These are phyloP conservation scores for Hypercompe scribonia DNA, from an alignment of 2,888 invertebrate species.

Conservation along the genomic window DNA sequence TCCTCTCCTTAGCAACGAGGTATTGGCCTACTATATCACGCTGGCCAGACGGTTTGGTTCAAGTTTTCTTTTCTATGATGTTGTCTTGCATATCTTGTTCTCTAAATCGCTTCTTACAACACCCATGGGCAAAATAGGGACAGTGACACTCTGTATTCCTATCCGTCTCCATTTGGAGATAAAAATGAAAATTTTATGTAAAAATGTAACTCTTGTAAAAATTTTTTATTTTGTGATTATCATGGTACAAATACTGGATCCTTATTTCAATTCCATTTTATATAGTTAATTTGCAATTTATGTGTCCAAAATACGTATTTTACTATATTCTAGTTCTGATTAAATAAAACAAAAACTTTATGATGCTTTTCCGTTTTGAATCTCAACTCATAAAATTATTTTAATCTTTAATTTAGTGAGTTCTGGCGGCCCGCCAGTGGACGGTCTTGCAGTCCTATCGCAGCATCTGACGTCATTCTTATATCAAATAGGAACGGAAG, in stretches of 20 bases:
- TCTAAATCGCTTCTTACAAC: too few species aligned
- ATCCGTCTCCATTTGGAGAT: too few species aligned
- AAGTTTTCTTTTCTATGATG: too few species aligned
- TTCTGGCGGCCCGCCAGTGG: slow-evolving; percentile 15
- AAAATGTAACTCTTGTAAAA: not conserved
- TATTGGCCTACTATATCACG: too few species aligned
- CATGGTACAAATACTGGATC: not conserved
- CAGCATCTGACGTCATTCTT: not conserved
- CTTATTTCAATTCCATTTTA: not conserved
- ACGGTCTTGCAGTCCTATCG: not conserved
- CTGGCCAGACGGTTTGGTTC: too few species aligned
- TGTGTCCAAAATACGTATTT: not conserved
- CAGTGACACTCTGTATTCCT: too few species aligned
- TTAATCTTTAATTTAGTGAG: slow-evolving; percentile 9
- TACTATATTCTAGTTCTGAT: not conserved
- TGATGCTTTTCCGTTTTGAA: slow-evolving; percentile 14
- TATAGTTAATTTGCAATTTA: not conserved
- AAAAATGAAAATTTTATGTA: not conserved
- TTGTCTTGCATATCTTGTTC: too few species aligned
- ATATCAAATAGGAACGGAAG: not conserved
- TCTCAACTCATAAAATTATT: slow-evolving; percentile 15
- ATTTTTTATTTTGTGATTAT: not conserved
- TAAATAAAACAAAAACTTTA: slow-evolving; percentile 12
- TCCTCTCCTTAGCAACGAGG: too few species aligned
- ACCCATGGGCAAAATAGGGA: too few species aligned